A percentile compares a stretch with the other conserved stretches of the same genome.
phyloP scores from a whole-genome alignment of 2,888 invertebrate species.

The Conus canariensis region DNA sequence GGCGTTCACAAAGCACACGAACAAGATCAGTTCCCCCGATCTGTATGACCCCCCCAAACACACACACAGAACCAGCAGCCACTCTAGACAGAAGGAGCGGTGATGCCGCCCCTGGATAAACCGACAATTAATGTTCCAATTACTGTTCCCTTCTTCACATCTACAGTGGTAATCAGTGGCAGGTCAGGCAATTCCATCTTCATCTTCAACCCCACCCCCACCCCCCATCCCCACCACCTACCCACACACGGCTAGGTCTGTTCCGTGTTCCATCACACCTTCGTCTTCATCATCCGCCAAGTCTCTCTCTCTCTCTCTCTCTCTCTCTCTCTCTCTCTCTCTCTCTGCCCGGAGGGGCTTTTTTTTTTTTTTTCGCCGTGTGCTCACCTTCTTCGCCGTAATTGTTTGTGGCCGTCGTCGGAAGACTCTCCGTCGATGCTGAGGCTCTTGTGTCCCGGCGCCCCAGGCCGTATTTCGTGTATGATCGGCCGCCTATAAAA shows the following conservation, averaged over 20 bases:
- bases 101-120: conserved; percentile 30
- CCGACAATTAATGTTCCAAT: conserved; percentile 30
- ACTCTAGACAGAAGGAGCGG: neutral
- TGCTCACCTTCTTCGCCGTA: conserved; percentile 22
- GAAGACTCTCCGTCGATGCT: neutral
- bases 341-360: neutral
- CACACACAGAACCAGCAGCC: neutral
- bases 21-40: neutral
- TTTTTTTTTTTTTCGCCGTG: neutral
- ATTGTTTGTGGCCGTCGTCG: conserved; percentile 22
- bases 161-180: neutral
- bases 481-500: conserved; percentile 39
- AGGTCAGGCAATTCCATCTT: neutral
- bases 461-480: conserved; percentile 25
- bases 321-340: neutral
- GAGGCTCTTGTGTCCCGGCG: neutral
- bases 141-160: conserved; percentile 10
- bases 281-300: neutral
- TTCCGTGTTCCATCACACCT: neutral
- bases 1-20: neutral
- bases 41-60: neutral
- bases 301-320: conserved; percentile 1
- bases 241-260: neutral
- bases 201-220: neutral
- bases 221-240: neutral